phyloP scores from a whole-genome alignment of 1,140 invertebrate species.

The Luehdorfia chinensis region DNA sequence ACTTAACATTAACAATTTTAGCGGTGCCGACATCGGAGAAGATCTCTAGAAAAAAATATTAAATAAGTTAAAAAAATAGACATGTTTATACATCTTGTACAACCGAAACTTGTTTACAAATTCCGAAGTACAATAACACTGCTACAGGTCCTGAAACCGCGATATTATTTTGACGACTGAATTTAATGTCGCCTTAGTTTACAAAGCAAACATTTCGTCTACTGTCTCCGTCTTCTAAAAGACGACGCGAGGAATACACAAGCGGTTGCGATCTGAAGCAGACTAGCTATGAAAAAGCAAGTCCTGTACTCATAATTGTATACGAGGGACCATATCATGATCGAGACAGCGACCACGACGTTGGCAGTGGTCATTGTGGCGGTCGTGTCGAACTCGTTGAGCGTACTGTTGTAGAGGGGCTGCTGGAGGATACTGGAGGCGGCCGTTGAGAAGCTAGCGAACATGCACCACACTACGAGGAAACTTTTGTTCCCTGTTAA shows the following conservation, averaged over 20 bases:
- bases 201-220: too few relatives aligned
- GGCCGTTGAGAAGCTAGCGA: conserved; percentile 54
- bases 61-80: too few relatives aligned
- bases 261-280: conserved; percentile 52
- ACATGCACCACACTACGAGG: conserved; percentile 62
- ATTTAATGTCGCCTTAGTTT: too few relatives aligned
- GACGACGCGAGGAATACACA: conserved; percentile 54
- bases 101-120: too few relatives aligned
- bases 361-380: conserved; percentile 63
- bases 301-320: conserved; percentile 61
- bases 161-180: too few relatives aligned
- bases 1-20: too few relatives aligned
- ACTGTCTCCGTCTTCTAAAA: conserved; percentile 50
- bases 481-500: conserved; percentile 48
- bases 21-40: too few relatives aligned
- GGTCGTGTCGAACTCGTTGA: conserved; percentile 66
- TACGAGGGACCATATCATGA: conserved; percentile 51
- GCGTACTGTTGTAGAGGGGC: conserved; percentile 57
- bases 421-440: conserved; percentile 55
- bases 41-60: too few relatives aligned
- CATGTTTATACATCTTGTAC: too few relatives aligned
- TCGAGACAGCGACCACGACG: conserved; percentile 43
- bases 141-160: too few relatives aligned
- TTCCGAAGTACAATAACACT: too few relatives aligned
- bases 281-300: conserved; percentile 58